phyloP scores from a whole-genome alignment of 2,113 vertebrate genomes.

The Glaucomys volans region DNA sequence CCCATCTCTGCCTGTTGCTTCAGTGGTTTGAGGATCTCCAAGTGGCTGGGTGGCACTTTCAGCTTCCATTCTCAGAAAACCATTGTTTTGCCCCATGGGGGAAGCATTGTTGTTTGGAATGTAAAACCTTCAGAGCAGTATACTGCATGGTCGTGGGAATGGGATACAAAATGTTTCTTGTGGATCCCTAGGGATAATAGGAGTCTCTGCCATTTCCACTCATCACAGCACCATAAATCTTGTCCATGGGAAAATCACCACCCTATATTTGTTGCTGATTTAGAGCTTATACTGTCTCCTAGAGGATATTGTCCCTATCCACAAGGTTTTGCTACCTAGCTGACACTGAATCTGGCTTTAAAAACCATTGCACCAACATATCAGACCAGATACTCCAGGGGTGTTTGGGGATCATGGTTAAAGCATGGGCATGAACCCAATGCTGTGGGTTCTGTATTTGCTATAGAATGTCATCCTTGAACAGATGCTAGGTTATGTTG shows the following conservation, averaged over 20 bases:
- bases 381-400: neutral
- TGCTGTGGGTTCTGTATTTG: neutral
- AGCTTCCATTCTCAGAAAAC: neutral
- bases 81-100: neutral
- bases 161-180: neutral
- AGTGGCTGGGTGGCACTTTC: neutral
- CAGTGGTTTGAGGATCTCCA: neutral
- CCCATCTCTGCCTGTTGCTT: constrained; percentile 4
- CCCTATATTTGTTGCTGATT: neutral
- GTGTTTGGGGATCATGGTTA: too few relatives aligned
- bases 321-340: neutral
- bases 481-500: neutral
- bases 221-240: neutral
- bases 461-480: neutral
- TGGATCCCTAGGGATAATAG: neutral
- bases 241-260: neutral
- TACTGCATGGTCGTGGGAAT: neutral
- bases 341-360: neutral
- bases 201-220: neutral
- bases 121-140: neutral
- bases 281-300: neutral
- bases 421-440: neutral
- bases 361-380: neutral
- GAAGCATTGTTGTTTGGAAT: neutral
- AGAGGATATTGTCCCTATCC: neutral